Evolutionary conservation across 1,140 invertebrate genomes (phyloP), one percentile per base, ranked within the genome.

Genomic region (Fopius arisanus): DNA sequence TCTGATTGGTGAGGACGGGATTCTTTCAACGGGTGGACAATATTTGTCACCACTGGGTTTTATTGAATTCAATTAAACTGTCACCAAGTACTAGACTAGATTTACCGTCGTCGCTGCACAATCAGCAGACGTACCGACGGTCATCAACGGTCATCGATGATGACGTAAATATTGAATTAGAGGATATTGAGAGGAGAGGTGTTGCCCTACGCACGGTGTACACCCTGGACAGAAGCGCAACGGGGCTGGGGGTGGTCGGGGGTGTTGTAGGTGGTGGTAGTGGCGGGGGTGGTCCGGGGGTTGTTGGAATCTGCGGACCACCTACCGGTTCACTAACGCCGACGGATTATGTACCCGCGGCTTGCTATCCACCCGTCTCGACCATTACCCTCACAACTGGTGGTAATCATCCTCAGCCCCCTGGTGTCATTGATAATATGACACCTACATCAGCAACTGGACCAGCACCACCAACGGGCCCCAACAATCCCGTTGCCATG

Each of bases 401-500:
- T 65, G 7, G 37, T 23, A 68, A 33, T 26, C 75, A 73, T 29
- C 77, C 73, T 31, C 75, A 76, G 76, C 78, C 77, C 76, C 63
- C 81, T 75, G 67, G 73, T 77, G 77, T 80, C 75, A 81, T 77
- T 75, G 77, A 81, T 51, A 79, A 84, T 29, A 82, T 81, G 80
- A 83, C 82, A 41, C 86, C 82, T 75, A 84, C 81, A 67, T 80
- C 79, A 76, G 83, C 81, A 51, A 79, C 78, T 67, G 73, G 81
- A 65, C 79, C 79, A 26, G 54, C 82, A 33, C 62, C 82, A 59
- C 74, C 80, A 1, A 76, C 81, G 65, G 84, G 84, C 73, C 80
- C 84, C 76, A 85, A 88, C 77, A 88, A 90, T 78, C 81, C 87
- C 77, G 84, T 88, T 71, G 87, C 88, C 76, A 94, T 96, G 90